Evolutionary conservation across 1,140 invertebrate genomes (phyloP), one percentile per base, ranked within the genome.

Genomic region (Cyclina sinensis): DNA sequence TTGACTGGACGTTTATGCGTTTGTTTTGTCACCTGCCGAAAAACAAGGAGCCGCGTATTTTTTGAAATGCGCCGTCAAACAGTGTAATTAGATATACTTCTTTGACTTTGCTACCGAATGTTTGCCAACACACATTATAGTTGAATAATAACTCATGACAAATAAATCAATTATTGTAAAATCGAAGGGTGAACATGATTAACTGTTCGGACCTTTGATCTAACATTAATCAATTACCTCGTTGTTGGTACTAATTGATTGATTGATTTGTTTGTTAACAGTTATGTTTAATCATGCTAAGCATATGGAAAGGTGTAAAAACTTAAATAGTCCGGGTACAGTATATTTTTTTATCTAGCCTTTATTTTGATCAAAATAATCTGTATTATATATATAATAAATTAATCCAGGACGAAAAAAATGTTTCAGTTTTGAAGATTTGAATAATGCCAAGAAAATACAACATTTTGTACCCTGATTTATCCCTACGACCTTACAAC

Each of bases 111-210:
- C 70, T 43, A 46, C 39, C 48, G 73, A 48, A 37, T 76, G 39
- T 48, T 48, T 54, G 73, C 73, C 73, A 76, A 51, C 4, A 11
- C 1, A 48, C n/a, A 39, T 76, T 48, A 46, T 51, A 21, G 24
- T 21, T 30, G 30, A 79, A 48, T 54, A 79, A 54, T 54, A 14
- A 30, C 43, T 27, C 35, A 39, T 37, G 46, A 80, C 24, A 54
- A 80, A 80, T 30, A 80, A 21, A 37, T 59, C 32, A 80, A 35
- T 78, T 80, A 59, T 70, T 37, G 27, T 11, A 59, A 32, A 39
- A 37, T 37, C 48, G 51, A 39, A 39, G 18, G 51, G 78, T 80
- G 78, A 80, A 54, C 51, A 57, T 48, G 78, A 80, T 59, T 80
- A 57, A 80, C 73, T 59, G 27, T n/a, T 9, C 51, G 48, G 0